Evolutionary conservation across 2,888 invertebrate species (phyloP).

Genomic region (Galerucella calmariensis): DNA sequence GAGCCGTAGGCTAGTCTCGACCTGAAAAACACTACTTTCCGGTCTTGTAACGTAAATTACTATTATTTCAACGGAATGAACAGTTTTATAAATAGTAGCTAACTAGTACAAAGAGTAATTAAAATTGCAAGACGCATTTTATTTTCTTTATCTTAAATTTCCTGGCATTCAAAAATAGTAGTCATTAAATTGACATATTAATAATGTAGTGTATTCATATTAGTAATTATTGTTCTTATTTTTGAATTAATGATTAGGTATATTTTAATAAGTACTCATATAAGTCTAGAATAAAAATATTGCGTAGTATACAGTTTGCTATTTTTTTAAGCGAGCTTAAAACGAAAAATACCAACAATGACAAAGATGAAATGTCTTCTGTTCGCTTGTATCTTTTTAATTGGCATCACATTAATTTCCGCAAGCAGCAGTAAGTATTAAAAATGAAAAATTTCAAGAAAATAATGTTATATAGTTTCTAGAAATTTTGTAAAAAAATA

Average conservation of each 20-base stretch:
- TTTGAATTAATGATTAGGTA: conserved; percentile 3
- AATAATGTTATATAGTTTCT: too few species aligned
- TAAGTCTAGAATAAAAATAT: background rate
- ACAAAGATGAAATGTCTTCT: background rate
- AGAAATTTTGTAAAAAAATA: too few species aligned
- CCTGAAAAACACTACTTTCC: too few species aligned
- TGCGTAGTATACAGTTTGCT: background rate
- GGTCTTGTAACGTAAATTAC: too few species aligned
- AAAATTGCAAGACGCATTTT: too few species aligned
- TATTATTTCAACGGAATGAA: too few species aligned
- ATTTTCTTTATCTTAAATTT: too few species aligned
- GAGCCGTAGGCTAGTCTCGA: too few species aligned
- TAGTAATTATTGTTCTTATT: background rate
- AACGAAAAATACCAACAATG: background rate
- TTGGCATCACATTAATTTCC: background rate
- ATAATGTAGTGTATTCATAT: background rate
- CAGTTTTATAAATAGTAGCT: too few species aligned
- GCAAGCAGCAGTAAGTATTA: background rate
- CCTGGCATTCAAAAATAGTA: too few species aligned
- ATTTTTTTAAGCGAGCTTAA: background rate
- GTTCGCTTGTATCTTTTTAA: background rate
- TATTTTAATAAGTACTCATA: background rate
- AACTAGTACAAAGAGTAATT: too few species aligned
- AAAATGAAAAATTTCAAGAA: too few species aligned
- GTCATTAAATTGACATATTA: background rate